A percentile compares a stretch with the other conserved stretches of the same genome.
Evolutionary conservation across 2,797 vertebrate genomes (phyloP).

Genomic region (Chelonia mydas): DNA sequence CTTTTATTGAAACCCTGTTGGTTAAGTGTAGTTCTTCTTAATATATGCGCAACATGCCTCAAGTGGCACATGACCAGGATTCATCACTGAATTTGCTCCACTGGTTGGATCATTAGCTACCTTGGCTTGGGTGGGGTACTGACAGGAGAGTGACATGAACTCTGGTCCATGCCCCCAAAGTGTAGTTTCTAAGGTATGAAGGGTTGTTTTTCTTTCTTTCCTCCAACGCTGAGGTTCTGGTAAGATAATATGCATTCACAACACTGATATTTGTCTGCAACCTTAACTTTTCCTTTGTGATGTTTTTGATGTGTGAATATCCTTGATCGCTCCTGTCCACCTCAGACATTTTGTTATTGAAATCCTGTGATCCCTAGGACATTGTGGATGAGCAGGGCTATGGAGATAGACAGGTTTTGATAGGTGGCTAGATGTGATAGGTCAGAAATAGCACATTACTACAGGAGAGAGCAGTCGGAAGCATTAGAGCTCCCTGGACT

Average conservation of each 20-base stretch:
- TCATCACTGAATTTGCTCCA: no score
- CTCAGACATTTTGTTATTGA: background rate
- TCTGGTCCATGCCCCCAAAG: background rate
- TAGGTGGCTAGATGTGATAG: background rate
- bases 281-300: background rate
- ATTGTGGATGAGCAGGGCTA: background rate
- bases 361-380: background rate
- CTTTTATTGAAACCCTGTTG: background rate
- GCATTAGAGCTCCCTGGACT: conserved; percentile 33
- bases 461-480: background rate
- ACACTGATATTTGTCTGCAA: background rate
- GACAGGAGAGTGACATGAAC: no score
- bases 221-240: background rate
- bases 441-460: background rate
- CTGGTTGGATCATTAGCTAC: no score
- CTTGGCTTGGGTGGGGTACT: no score
- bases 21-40: background rate
- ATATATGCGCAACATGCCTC: no score
- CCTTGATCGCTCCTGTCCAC: background rate
- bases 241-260: background rate
- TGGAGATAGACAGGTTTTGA: background rate
- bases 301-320: background rate
- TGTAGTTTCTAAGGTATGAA: background rate
- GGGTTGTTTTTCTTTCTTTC: background rate
- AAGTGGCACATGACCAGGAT: no score